These are phyloP conservation scores for Nyctereutes procyonoides DNA, from an alignment of 2,113 vertebrate genomes.

Conservation along the genomic window DNA sequence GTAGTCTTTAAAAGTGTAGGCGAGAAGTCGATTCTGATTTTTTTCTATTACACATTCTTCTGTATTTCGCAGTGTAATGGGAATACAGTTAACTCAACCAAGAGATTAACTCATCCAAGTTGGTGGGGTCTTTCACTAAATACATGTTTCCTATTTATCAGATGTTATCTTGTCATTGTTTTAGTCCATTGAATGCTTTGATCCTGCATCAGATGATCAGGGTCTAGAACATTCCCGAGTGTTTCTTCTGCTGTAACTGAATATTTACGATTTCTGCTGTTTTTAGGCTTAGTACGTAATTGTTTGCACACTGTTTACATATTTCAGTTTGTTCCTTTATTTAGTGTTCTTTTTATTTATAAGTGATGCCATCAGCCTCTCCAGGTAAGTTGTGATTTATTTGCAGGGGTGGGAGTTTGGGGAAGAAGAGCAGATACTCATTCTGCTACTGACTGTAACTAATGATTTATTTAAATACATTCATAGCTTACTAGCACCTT, in stretches of 20 bases:
- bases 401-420: background rate
- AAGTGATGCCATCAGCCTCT: background rate
- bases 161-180: background rate
- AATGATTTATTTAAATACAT: background rate
- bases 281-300: slow-evolving; percentile 55
- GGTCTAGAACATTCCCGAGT: slow-evolving; percentile 72
- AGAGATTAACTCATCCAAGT: too few species aligned
- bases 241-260: slow-evolving; percentile 33
- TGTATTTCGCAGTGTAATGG: slow-evolving; percentile 9
- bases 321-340: slow-evolving; percentile 9
- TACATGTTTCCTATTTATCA: background rate
- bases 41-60: background rate
- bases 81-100: background rate
- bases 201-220: slow-evolving; percentile 73
- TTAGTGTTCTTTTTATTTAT: slow-evolving; percentile 33
- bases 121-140: background rate
- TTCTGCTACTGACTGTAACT: background rate
- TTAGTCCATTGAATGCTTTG: slow-evolving; percentile 27
- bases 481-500: background rate
- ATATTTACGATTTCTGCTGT: slow-evolving; percentile 56
- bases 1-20: background rate
- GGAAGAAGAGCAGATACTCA: background rate
- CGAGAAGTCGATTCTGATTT: slow-evolving; percentile 28
- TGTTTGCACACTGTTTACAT: slow-evolving; percentile 18
- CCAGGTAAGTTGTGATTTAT: slow-evolving; percentile 35